Base-by-base conservation (phyloP, 2,113 vertebrate species). In the Centrocercus urophasianus region DNA sequence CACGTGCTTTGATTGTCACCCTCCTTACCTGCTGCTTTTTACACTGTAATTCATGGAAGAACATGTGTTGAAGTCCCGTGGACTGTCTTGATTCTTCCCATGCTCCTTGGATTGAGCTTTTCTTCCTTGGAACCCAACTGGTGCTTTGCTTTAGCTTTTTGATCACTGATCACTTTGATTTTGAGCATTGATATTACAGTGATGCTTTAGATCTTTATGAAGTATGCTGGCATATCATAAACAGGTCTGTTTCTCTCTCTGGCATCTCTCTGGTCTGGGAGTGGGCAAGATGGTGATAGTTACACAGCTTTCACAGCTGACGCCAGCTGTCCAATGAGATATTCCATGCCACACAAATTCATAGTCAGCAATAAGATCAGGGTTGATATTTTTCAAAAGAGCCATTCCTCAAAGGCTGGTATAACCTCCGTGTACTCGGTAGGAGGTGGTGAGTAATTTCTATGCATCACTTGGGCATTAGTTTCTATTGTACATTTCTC, bases 181-280 rank as follows among this genome's bases (percentile, higher is more conserved):
- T 34, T 34, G 34, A 16, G 13, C 19, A 8, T 21, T 22, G 50
- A 24, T 8, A 12, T 8, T 28, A 32, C 50, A n/a, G 5, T 38
- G 11, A 14, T n/a, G 21, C 32, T 73, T 72, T 28, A 11, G 17
- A 10, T 30, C 3, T 34, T 50, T 32, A 19, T 28, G 21, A 24
- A 19, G 25, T 66, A 12, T 30, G 27, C 18, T 30, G 27, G 17
- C 25, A 70, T 13, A 19, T 25, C 4, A 2, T 19, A 13, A 59
- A 20, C 32, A 59, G 17, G 52, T 12, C 30, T 59, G 56, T n/a
- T n/a, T 59, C 24, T 71, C 30, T 8, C 30, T 30, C 30, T 34
- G 7, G 47, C 34, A 48, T 24, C 10, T 21, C 25, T n/a, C 2
- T 3, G 8, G 36, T 11, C 34, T 22, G 6, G 0, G 13, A 3